These are phyloP conservation scores for Oophaga sylvatica DNA, from an alignment of 2,797 vertebrate species.

Conservation along the genomic window DNA sequence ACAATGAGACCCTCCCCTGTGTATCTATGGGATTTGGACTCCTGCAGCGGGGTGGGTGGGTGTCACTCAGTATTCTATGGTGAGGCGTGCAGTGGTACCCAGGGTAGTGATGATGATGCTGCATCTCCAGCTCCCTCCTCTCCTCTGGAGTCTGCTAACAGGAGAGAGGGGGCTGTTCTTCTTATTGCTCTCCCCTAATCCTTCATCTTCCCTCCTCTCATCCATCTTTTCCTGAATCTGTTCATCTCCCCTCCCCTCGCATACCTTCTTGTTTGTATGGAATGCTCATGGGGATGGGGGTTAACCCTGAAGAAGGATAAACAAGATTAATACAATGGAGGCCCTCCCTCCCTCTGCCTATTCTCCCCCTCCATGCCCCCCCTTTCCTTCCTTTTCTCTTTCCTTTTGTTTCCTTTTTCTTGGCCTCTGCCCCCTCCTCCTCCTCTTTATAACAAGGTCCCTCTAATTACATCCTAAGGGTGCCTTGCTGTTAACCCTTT, in stretches of 20 bases:
- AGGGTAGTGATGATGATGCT: constrained; percentile 46
- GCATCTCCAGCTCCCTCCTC: constrained; percentile 34
- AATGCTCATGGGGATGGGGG: constrained; percentile 55
- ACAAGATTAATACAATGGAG: constrained; percentile 62
- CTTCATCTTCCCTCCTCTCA: constrained; percentile 24
- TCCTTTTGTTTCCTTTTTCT: constrained; percentile 56
- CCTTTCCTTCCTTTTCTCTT: constrained; percentile 52
- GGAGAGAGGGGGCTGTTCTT: constrained; percentile 44
- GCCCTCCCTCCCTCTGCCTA: constrained; percentile 33
- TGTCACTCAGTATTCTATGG: constrained; percentile 3
- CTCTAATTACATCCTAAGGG: constrained; percentile 62
- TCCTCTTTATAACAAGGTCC: constrained; percentile 56
- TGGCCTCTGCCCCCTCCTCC: constrained; percentile 51
- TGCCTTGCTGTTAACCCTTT: constrained; percentile 53
- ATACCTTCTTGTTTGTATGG: constrained; percentile 56
- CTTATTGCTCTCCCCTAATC: constrained; percentile 52
- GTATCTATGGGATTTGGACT: too few relatives aligned
- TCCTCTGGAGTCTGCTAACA: constrained; percentile 48
- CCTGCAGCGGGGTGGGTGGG: not conserved
- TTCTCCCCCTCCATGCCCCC: constrained; percentile 20
- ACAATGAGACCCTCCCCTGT: too few relatives aligned
- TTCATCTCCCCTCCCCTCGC: constrained; percentile 41
- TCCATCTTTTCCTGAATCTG: constrained; percentile 48
- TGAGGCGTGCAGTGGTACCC: constrained; percentile 36
- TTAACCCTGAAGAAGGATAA: constrained; percentile 58